Percentiles rank a stretch among this genome's conserved stretches.
These are phyloP conservation scores for Diarsia mendica DNA, from an alignment of 2,888 invertebrate genomes.

Conservation along the genomic window DNA sequence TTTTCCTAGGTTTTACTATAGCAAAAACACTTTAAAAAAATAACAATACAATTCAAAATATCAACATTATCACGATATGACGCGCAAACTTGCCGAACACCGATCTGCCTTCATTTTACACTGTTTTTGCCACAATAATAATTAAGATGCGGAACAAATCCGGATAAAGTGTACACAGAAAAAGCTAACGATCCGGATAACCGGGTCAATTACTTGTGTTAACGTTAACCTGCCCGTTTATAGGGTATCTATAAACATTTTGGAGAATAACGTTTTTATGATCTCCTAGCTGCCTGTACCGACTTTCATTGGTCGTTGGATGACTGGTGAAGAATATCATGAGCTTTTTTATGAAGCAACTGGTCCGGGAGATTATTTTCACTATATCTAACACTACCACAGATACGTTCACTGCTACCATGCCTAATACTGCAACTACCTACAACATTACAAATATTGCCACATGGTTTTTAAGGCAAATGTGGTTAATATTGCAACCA, in stretches of 20 bases:
- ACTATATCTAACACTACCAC: neutral
- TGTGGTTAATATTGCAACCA: too few species aligned
- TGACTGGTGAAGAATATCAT: neutral
- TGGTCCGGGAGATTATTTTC: neutral
- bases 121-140: slow-evolving; percentile 34
- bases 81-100: neutral
- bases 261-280: slow-evolving; percentile 36
- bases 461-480: too few species aligned
- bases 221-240: slow-evolving; percentile 52
- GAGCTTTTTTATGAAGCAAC: neutral
- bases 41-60: neutral
- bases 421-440: neutral
- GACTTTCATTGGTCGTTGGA: slow-evolving; percentile 17
- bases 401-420: neutral
- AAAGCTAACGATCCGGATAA: slow-evolving; percentile 59
- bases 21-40: neutral
- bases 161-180: slow-evolving; percentile 34
- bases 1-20: neutral
- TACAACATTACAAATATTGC: neutral
- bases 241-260: slow-evolving; percentile 52
- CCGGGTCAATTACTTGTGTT: slow-evolving; percentile 62
- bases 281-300: slow-evolving; percentile 23
- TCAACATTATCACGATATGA: neutral
- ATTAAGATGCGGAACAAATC: slow-evolving; percentile 48
- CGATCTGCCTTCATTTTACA: neutral